Base-by-base conservation (phyloP, 2,888 invertebrate species). In the Drosophila pseudotakahashii region DNA sequence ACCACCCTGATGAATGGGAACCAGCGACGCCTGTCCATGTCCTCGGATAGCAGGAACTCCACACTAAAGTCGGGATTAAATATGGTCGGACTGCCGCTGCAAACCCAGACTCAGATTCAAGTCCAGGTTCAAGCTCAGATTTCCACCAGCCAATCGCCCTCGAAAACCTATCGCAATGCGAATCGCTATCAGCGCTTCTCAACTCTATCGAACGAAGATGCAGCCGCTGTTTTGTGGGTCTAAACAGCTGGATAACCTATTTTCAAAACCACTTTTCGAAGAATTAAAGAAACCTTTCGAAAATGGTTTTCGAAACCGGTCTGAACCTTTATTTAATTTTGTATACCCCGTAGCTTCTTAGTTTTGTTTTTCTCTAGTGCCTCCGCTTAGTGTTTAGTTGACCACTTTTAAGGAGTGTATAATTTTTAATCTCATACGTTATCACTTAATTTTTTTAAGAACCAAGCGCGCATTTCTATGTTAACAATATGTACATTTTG, bases 171-270 rank as follows among this genome's bases (percentile, higher is more conserved):
- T 66, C 83, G 89, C 41, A 89, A 88, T 75, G 88, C 86, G 48
- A 87, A 77, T 67, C 91, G 89, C 61, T 89, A 89, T 74, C 90
- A 90, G 71, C 87, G 90, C 57, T 91, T 91, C 70, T 91, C 91
- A 11, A 91, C 91, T 23, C 79, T 91, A 34, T 86, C 91, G 62
- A 91, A 87, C 68, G 91, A 91, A 74, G 91, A 91, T 67, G 90
- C 91, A 41, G 81, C 89, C 67, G 84, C 90, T 37, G 92, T 91
- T 42, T 81, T 91, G 54, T 91, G 91, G 91, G 91, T 91, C 59
- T 91, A 85, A 71, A 34, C 9, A 5, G 11, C 16, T 10, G 30
- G n/a, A 11, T 11, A 39, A 34, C n/a, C 36, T 14, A 30, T 14
- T 14, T 26, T 23, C 36, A 13, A 34, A 26, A 19, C 19, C 19